Conservation (phyloP, 1,140 invertebrate species). For the Platorchestia sp. region DNA sequence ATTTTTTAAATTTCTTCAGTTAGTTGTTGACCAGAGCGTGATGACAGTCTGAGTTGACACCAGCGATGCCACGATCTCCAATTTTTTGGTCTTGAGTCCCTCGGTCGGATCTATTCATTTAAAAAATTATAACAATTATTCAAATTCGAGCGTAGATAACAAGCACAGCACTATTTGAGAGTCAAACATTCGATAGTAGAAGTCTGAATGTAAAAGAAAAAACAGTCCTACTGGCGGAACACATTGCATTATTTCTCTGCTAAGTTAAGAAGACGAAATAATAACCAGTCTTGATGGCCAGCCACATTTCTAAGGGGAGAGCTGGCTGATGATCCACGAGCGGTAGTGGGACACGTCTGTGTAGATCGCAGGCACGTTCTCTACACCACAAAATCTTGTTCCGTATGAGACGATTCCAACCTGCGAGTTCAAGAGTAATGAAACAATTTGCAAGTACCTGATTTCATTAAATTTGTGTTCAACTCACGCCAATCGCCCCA, state of each 20-base stretch:
- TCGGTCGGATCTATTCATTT: too few relatives aligned
- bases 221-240: neutral
- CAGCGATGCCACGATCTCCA: too few relatives aligned
- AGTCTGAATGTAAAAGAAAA: neutral
- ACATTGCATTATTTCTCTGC: too few relatives aligned
- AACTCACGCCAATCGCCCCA: too few relatives aligned
- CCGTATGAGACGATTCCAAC: constrained; percentile 57
- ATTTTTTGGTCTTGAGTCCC: too few relatives aligned
- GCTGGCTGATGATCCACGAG: constrained; percentile 18
- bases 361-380: constrained; percentile 49
- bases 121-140: too few relatives aligned
- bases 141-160: neutral
- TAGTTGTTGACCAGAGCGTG: too few relatives aligned
- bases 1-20: too few relatives aligned
- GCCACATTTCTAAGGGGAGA: neutral
- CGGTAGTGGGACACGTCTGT: constrained; percentile 8
- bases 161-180: neutral
- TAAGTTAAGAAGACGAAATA: too few relatives aligned
- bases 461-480: too few relatives aligned
- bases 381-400: constrained; percentile 14
- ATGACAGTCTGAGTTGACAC: too few relatives aligned
- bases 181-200: neutral
- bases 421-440: neutral
- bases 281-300: neutral
- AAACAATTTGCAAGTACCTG: too few relatives aligned